Evolutionary conservation across 2,797 vertebrate genomes (phyloP).

Genomic region (Pseudochirops corinnae): DNA sequence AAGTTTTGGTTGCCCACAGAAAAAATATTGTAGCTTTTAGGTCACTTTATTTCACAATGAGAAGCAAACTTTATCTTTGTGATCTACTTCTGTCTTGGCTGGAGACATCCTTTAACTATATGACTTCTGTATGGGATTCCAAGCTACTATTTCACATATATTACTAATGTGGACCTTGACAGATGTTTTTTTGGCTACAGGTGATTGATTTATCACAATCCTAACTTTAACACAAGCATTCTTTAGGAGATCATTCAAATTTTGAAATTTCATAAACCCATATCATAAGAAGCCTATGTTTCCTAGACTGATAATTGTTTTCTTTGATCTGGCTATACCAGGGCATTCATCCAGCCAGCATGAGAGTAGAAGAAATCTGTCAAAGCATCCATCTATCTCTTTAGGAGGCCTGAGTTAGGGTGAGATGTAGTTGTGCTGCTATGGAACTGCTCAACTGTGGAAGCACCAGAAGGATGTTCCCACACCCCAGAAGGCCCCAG

Average conservation of each 20-base stretch:
- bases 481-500: not conserved
- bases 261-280: not conserved
- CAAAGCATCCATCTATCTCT: not conserved
- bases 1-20: not conserved
- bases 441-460: not conserved
- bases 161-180: slow-evolving; percentile 30
- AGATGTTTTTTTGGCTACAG: not conserved
- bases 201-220: not conserved
- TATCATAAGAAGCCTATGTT: not conserved
- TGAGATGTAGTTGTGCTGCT: not conserved
- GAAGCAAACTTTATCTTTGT: not conserved
- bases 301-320: not conserved
- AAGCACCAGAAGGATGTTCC: not conserved
- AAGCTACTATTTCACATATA: not conserved
- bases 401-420: slow-evolving; percentile 19
- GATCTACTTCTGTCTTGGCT: not conserved
- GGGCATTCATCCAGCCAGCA: slow-evolving; percentile 4
- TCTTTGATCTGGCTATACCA: not conserved
- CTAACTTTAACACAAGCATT: not conserved
- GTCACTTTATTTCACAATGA: not conserved
- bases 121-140: not conserved
- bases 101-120: slow-evolving; percentile 2
- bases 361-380: slow-evolving; percentile 7
- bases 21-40: not conserved
- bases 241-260: not conserved